Evolutionary conservation across 2,888 invertebrate genomes (phyloP), one percentile per base, ranked within the genome.

Genomic region (Drosophila crucigera): DNA sequence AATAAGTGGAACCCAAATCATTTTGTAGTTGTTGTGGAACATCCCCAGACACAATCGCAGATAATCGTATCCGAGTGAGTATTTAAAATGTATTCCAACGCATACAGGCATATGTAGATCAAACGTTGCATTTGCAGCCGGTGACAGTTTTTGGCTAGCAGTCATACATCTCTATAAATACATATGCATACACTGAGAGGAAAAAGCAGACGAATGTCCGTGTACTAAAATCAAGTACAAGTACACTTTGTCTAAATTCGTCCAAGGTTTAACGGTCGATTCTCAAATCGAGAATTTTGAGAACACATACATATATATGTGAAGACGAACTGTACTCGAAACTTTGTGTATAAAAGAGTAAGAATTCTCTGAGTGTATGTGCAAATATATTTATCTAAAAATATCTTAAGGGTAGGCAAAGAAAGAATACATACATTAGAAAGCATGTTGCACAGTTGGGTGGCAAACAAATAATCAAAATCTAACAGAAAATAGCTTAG

Each of bases 311-410:
- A 35, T 2, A 7, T 6, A 6, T 2, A 37, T 37, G 37, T 16
- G 22, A 25, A 47, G 16, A 47, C 5, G 28, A 28, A 50, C 28
- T 19, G 16, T 49, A 28, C 28, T 28, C 16, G 10, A 19, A 28
- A 19, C 10, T 10, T 19, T 50, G 6, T 54, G 16, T 16, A 47
- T 16, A 47, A 47, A 16, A 25, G 16, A 16, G 16, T 47, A 47
- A 25, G 25, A 47, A 47, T 14, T 61, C 39, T 52, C 41, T 66
- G 19, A 37, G 52, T 22, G 33, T n/a, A 19, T 39, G 14, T 56
- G 39, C 50, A 33, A 62, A 68, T 54, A 22, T 54, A 50, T 50
- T 52, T 76, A 72, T 39, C 72, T 79, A 78, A 64, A 80, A 73
- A 76, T 76, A 76, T 68, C 54, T 50, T 54, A 47, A 62, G 64